phyloP scores from a whole-genome alignment of 37 sponge, comb jelly and placozoan species.

The Bolinopsis microptera region DNA sequence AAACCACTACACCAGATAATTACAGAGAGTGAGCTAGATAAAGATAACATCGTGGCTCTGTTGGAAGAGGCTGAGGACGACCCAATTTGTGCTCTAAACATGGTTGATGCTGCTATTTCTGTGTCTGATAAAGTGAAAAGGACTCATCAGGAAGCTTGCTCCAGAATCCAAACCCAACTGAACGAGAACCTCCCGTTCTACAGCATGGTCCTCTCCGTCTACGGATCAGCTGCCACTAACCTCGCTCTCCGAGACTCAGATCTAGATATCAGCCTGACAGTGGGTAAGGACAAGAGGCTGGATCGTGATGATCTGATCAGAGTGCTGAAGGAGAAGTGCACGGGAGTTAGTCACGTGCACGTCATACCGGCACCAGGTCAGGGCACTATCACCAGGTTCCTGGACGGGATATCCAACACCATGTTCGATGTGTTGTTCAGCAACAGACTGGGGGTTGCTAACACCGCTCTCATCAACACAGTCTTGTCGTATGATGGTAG shows the following conservation, averaged over 20 bases:
- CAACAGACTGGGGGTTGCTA: conserved; percentile 4
- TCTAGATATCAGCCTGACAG: conserved; percentile 25
- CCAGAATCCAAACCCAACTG: neutral
- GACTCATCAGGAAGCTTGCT: neutral
- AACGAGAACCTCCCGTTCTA: conserved; percentile 33
- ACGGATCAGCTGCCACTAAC: conserved; percentile 30
- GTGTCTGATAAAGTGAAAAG: neutral
- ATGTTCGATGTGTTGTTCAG: conserved; percentile 35
- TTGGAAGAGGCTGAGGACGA: conserved; percentile 21
- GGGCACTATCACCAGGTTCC: conserved; percentile 24
- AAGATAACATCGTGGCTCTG: neutral
- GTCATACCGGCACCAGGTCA: conserved; percentile 52
- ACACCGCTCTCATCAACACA: conserved; percentile 5
- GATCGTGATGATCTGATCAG: conserved; percentile 33
- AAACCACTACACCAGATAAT: neutral
- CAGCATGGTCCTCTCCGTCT: neutral
- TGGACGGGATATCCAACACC: conserved; percentile 23
- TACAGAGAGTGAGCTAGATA: neutral
- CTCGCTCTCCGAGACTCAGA: conserved; percentile 21
- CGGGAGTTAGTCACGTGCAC: conserved; percentile 57
- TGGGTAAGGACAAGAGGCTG: neutral
- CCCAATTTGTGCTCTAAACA: conserved; percentile 49
- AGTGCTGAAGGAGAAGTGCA: conserved; percentile 40
- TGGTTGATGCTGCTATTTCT: conserved; percentile 37
- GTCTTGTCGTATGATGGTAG: neutral